Percentiles rank a stretch among this genome's conserved stretches.
These are phyloP conservation scores for Gorilla gorilla DNA, from an alignment of 2,113 vertebrate species.

Conservation along the genomic window DNA sequence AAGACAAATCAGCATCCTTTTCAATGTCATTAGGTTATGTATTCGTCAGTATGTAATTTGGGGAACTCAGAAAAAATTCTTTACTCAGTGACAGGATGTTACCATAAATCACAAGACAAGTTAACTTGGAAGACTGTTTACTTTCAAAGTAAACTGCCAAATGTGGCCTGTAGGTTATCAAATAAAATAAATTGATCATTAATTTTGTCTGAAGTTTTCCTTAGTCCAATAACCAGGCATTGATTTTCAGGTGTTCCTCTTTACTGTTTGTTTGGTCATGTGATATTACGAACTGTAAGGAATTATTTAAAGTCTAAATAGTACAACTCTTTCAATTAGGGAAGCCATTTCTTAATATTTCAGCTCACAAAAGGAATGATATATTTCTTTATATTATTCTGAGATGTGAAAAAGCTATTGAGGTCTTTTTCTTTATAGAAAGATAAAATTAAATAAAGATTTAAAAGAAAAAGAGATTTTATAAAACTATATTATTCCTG, in stretches of 20 bases:
- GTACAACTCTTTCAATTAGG: not conserved
- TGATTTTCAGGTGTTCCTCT: not conserved
- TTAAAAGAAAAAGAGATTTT: constrained; percentile 6
- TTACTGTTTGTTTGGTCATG: not conserved
- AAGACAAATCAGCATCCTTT: not conserved
- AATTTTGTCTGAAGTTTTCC: not conserved
- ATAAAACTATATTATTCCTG: not conserved
- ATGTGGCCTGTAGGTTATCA: not conserved
- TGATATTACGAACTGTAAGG: not conserved
- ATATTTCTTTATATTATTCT: not conserved
- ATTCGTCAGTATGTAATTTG: not conserved
- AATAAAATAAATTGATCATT: not conserved
- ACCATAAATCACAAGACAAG: not conserved
- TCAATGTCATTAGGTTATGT: not conserved
- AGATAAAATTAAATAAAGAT: not conserved
- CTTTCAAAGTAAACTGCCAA: not conserved
- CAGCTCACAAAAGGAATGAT: not conserved
- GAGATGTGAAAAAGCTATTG: not conserved
- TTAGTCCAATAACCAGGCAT: not conserved
- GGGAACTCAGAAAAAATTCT: not conserved
- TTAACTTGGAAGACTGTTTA: not conserved
- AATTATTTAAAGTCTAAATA: constrained; percentile 19
- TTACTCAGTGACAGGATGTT: too few relatives aligned
- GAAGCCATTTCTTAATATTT: not conserved
- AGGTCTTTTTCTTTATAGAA: not conserved